Conservation (phyloP, 2,113 vertebrate species). For the Isurus oxyrinchus region DNA sequence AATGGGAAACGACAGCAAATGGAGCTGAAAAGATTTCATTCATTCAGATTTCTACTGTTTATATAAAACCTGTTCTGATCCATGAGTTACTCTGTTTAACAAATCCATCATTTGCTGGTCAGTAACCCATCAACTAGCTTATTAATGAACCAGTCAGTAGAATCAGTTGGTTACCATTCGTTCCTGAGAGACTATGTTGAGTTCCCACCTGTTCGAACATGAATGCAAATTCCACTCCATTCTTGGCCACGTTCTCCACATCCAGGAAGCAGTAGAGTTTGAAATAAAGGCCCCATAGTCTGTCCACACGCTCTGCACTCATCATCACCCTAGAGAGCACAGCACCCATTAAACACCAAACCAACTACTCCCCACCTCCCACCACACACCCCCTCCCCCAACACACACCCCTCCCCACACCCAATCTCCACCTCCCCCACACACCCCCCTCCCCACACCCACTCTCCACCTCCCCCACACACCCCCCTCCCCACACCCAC, state of each 20-base stretch:
- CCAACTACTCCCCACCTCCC: too few relatives aligned
- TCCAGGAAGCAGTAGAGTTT: constrained; percentile 90
- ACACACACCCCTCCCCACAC: too few relatives aligned
- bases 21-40: too few relatives aligned
- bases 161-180: not conserved
- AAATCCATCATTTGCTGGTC: not conserved
- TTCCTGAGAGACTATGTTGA: not conserved
- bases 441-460: too few relatives aligned
- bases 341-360: not conserved
- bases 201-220: constrained; percentile 84
- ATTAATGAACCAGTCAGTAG: not conserved
- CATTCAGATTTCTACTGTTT: too few relatives aligned
- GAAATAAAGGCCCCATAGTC: constrained; percentile 83
- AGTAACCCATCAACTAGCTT: not conserved
- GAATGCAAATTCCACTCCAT: constrained; percentile 87
- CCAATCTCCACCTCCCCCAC: too few relatives aligned
- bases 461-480: too few relatives aligned
- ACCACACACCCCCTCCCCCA: too few relatives aligned
- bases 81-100: too few relatives aligned
- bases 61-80: too few relatives aligned
- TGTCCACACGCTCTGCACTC: constrained; percentile 58
- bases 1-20: too few relatives aligned
- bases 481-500: too few relatives aligned
- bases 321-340: not conserved
- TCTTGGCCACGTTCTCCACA: constrained; percentile 80